These are phyloP conservation scores for Pyrocephalus nanus DNA, from an alignment of 2,797 vertebrate species.

Conservation along the genomic window DNA sequence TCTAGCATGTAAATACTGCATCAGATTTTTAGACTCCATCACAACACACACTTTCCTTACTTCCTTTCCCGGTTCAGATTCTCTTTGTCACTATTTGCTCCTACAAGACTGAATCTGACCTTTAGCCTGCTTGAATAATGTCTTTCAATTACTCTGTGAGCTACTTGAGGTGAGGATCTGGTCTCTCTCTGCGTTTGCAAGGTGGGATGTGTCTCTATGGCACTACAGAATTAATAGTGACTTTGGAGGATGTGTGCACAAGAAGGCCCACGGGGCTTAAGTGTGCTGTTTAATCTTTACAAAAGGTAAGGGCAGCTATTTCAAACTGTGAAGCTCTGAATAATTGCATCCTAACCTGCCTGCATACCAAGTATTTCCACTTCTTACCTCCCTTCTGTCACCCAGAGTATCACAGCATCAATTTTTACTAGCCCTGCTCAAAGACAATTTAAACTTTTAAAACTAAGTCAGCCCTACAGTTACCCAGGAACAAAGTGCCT, in stretches of 20 bases:
- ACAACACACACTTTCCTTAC: neutral
- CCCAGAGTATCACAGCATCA: neutral
- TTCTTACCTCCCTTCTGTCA: neutral
- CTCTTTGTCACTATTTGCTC: neutral
- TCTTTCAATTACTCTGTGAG: slow-evolving; percentile 8
- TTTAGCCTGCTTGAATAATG: slow-evolving; percentile 24
- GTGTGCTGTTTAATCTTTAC: slow-evolving; percentile 49
- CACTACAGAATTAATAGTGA: slow-evolving; percentile 39
- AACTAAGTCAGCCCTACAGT: neutral
- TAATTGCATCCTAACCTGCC: slow-evolving; percentile 36
- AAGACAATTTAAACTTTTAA: neutral
- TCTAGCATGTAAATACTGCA: neutral
- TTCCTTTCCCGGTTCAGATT: neutral
- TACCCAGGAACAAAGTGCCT: neutral
- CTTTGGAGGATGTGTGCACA: slow-evolving; percentile 26
- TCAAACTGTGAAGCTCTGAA: slow-evolving; percentile 27
- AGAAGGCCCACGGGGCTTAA: slow-evolving; percentile 21
- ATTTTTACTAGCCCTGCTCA: neutral
- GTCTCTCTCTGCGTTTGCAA: neutral
- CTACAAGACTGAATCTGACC: neutral
- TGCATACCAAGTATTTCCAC: slow-evolving; percentile 15
- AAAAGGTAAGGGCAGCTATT: slow-evolving; percentile 44
- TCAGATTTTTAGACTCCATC: neutral
- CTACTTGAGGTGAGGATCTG: neutral
- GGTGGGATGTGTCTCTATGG: neutral